Evolutionary conservation across 2,113 vertebrate species (phyloP), one percentile per base, ranked within the genome.

Genomic region (Terrapene triunguis): DNA sequence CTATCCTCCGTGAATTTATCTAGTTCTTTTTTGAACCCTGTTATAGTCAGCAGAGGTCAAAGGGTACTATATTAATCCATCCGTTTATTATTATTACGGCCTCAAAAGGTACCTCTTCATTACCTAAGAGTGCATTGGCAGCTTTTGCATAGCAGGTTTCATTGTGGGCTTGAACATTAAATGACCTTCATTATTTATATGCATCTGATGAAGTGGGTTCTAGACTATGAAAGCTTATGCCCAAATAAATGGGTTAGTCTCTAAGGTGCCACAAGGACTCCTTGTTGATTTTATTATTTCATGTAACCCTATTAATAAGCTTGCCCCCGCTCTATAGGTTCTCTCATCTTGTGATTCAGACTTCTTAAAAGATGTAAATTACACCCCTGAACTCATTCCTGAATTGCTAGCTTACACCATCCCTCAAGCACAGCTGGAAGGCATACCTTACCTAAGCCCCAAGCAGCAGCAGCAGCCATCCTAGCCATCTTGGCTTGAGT

Each of bases 401-500:
- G 6, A 3, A 22, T 0, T 1, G 29, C 57, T 90, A 72, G 6
- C 11, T 4, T 7, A 82, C 0, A 2, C 69, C 13, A 13, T 14
- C 84, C 74, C 32, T 59, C 24, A 11, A 27, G 10, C 32, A 38
- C 21, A 8, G 35, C 81, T 12, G 17, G 80, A 72, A 59, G 84
- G 42, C 76, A 87, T 74, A 80, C 83, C 10, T 99, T 98, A 99
- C 99, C 99, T 96, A 99, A 98, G 47, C 99, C 99, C 99, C 99
- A 99, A 0, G 99, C 99, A 2, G 99, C 99, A 5, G 99, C 99
- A 1, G 99, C 99, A n/a, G 99, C 99, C 99, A 99, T 99, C 38
- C 99, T 98, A 5, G 99, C 99, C 99, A 99, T 99, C 97, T 99
- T 99, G 74, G 99, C 99, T 94, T 99, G 99, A 10, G 99, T 99